Percentiles rank a stretch among this genome's conserved stretches.
phyloP scores from a whole-genome alignment of 2,113 vertebrate species.

The Engystomops pustulosus region DNA sequence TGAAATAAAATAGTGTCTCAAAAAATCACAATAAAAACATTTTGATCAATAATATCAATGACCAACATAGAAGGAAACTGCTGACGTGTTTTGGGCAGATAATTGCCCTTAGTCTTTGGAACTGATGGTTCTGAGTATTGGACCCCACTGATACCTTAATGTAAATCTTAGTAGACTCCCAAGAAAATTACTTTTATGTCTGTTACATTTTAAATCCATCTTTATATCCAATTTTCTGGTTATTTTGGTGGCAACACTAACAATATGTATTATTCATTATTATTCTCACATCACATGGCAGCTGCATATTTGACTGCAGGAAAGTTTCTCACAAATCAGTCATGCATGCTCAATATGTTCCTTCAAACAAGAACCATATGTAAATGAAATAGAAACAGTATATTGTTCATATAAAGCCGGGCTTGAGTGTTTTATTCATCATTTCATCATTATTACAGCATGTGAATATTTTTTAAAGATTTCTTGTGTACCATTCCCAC shows the following conservation, averaged over 20 bases:
- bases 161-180: no score
- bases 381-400: background rate
- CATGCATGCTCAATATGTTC: background rate
- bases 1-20: no score
- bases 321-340: background rate
- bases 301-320: background rate
- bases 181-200: no score
- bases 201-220: no score
- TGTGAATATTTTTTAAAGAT: background rate
- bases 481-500: background rate
- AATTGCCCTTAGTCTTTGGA: no score
- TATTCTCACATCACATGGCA: background rate
- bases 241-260: background rate
- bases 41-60: no score
- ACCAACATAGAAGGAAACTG: no score
- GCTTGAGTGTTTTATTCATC: background rate
- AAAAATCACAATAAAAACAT: no score
- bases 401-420: background rate
- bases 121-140: no score
- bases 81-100: no score
- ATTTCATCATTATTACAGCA: no score
- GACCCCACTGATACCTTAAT: no score
- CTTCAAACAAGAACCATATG: background rate
- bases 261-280: background rate
- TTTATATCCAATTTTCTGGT: background rate